Conservation (phyloP, 1,140 invertebrate species). For the Aphis gossypii region DNA sequence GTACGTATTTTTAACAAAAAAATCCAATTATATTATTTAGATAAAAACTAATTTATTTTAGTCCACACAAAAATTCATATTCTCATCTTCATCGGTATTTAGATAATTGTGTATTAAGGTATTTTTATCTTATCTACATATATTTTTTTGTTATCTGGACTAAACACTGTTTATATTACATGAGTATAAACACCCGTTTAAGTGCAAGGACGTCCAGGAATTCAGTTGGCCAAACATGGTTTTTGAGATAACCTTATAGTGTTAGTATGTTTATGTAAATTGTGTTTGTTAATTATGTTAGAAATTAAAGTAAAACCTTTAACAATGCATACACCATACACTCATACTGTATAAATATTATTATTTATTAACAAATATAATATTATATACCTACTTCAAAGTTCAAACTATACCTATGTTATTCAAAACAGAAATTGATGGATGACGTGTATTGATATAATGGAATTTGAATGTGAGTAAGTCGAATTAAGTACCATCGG, state of each 20-base stretch:
- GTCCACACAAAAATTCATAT: not conserved
- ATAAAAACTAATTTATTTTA: not conserved
- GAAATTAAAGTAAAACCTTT: not conserved
- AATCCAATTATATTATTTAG: not conserved
- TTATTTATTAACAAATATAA: not conserved
- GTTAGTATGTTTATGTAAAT: not conserved
- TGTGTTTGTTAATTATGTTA: constrained; percentile 2
- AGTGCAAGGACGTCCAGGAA: not conserved
- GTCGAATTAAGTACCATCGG: not conserved
- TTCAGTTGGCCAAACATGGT: not conserved
- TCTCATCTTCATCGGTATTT: not conserved
- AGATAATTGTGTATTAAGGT: not conserved
- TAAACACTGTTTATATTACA: not conserved
- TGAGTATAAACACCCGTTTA: not conserved
- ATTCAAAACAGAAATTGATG: not conserved
- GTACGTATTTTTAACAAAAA: not conserved
- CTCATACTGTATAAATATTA: not conserved
- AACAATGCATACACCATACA: too few relatives aligned
- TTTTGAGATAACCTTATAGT: not conserved
- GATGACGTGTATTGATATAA: not conserved
- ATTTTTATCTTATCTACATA: not conserved
- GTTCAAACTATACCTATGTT: not conserved
- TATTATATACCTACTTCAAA: not conserved
- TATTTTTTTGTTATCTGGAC: not conserved
- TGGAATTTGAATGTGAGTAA: not conserved